Percentiles rank a stretch among this genome's conserved stretches.
Conservation (phyloP, 2,888 invertebrate species). For the Steinernema carpocapsae region DNA sequence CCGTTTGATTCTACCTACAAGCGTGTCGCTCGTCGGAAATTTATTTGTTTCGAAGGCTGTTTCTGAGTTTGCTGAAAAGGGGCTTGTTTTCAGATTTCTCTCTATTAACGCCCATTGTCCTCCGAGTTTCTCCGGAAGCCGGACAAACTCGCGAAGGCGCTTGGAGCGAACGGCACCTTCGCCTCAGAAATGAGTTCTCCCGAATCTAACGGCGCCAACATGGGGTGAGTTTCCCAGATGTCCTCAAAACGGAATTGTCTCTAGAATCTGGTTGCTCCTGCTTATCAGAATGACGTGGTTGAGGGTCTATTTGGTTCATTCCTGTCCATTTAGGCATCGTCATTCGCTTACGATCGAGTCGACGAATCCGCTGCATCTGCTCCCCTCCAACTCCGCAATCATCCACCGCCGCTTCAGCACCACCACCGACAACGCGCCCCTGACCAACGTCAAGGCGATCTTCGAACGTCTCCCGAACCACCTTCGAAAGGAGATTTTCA, state of each 20-base stretch:
- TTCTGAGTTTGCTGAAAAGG: too few relatives aligned
- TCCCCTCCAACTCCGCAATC: conserved; percentile 52
- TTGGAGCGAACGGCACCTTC: neutral
- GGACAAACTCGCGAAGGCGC: neutral
- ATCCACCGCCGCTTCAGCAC: conserved; percentile 30
- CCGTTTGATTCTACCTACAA: too few relatives aligned
- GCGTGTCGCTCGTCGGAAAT: too few relatives aligned
- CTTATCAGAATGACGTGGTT: too few relatives aligned
- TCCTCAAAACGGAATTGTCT: neutral
- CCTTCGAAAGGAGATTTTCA: conserved; percentile 27
- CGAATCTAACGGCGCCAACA: conserved; percentile 21
- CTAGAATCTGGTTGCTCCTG: neutral
- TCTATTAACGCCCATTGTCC: conserved; percentile 14
- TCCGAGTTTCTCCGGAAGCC: neutral
- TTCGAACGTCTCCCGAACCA: conserved; percentile 22
- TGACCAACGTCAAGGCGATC: conserved; percentile 23
- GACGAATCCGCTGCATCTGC: conserved; percentile 58
- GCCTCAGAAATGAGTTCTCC: neutral
- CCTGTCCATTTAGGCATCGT: conserved; percentile 51
- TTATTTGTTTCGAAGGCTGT: too few relatives aligned
- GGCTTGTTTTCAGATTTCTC: neutral
- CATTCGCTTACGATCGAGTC: conserved; percentile 60
- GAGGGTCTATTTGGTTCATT: too few relatives aligned
- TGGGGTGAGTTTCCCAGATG: conserved; percentile 1
- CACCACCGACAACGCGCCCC: conserved; percentile 18